phyloP scores from a whole-genome alignment of 2,113 vertebrate species.

The Myiagra hebetior region DNA sequence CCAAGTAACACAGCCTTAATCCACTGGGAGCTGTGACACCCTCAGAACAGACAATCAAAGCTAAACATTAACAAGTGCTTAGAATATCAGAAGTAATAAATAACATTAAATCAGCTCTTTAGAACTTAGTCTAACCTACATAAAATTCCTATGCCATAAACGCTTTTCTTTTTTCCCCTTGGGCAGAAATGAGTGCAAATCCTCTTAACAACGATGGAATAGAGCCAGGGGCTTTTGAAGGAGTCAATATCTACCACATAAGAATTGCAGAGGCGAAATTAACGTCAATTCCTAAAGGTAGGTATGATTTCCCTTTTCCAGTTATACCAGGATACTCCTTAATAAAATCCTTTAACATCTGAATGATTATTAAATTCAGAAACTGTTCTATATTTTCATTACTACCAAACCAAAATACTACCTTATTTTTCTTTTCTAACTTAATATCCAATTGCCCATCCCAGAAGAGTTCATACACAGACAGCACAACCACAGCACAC shows the following conservation, averaged over 20 bases:
- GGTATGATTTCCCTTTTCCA: constrained; percentile 68
- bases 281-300: constrained; percentile 95
- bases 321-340: background rate
- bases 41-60: background rate
- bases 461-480: background rate
- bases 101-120: background rate
- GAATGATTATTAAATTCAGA: background rate
- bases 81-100: background rate
- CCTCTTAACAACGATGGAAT: constrained; percentile 90
- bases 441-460: accelerated
- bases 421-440: background rate
- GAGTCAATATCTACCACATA: constrained; percentile 87
- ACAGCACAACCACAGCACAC: background rate
- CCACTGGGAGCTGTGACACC: background rate
- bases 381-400: background rate
- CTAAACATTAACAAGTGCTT: background rate
- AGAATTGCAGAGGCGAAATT: constrained; percentile 92
- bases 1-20: background rate
- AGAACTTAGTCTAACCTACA: background rate
- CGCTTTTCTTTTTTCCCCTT: background rate
- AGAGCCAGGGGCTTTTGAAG: constrained; percentile 89
- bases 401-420: background rate
- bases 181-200: constrained; percentile 95
- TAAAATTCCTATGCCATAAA: background rate
- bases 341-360: background rate